Evolutionary conservation across 2,113 vertebrate genomes (phyloP), one percentile per base, ranked within the genome.

Genomic region (Phyllopteryx taeniolatus): DNA sequence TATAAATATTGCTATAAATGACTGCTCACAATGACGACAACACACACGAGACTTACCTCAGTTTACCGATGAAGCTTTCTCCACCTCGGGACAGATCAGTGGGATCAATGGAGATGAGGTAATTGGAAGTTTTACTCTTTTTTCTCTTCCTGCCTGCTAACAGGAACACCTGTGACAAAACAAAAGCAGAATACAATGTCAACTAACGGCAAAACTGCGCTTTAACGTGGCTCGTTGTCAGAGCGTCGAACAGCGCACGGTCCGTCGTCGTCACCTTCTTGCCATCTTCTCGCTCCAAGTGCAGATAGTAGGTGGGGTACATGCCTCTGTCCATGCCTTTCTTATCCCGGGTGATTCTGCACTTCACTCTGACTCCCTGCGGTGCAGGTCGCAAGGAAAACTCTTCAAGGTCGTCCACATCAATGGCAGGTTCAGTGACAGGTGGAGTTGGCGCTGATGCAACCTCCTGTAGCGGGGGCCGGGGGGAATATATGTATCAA

Each of bases 121-220:
- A 99, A 98, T 99, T 99, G 51, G 98, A 99, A 66, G 98, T 99
- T 94, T 99, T 99, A 85, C 98, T 99, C 94, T 98, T 98, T 95
- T 99, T 99, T 79, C 98, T 92, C 87, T 99, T 99, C 87, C 97
- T 95, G 78, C 96, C 98, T 67, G 98, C 98, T 89, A 99, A 92
- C 78, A 99, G 92, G 90, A 99, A 99, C 76, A 98, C 94, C 97
- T 99, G 83, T 59, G 77, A 73, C 57, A 51, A 77, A 67, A 14
- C 70, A 66, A 43, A 15, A 2, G 63, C 68, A 13, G 17, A 60
- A 27, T 27, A 27, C 27, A 27, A 27, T 27, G 27, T 27, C 27
- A 27, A 27, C 27, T 27, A 27, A 27, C 27, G 27, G 27, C 1
- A 27, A 27, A 27, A 27, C 27, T 27, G 27, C 1, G 27, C 11